Percentiles rank a stretch among this genome's conserved stretches.
phyloP scores from a whole-genome alignment of 1,140 invertebrate species.

The Pseudoatta argentina region DNA sequence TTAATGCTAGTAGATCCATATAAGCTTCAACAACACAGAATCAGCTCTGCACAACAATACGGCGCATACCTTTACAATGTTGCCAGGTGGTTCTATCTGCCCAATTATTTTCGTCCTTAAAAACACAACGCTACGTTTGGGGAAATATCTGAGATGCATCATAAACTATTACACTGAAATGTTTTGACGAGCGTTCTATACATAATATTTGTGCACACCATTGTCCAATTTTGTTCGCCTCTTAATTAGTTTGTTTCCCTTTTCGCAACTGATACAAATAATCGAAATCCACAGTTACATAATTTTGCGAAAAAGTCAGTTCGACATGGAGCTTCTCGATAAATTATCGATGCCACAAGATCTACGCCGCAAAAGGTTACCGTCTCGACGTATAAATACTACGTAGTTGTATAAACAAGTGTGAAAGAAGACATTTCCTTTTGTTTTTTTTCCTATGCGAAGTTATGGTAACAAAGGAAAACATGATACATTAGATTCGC shows the following conservation, averaged over 20 bases:
- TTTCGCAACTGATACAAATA: neutral
- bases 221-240: neutral
- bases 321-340: neutral
- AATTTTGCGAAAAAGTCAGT: constrained; percentile 17
- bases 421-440: neutral
- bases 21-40: too few species aligned
- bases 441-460: neutral
- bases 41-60: neutral
- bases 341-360: constrained; percentile 8
- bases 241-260: neutral
- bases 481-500: neutral
- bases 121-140: neutral
- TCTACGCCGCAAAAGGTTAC: neutral
- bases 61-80: too few species aligned
- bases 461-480: neutral
- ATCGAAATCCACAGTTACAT: neutral
- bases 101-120: neutral
- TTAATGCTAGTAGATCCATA: neutral
- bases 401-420: constrained; percentile 18
- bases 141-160: neutral
- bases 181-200: neutral
- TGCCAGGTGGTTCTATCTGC: neutral
- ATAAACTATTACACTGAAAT: neutral
- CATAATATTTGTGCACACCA: neutral
- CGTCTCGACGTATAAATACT: neutral